These are phyloP conservation scores for Leucoraja erinaceus DNA, from an alignment of 2,113 vertebrate genomes.

Conservation along the genomic window DNA sequence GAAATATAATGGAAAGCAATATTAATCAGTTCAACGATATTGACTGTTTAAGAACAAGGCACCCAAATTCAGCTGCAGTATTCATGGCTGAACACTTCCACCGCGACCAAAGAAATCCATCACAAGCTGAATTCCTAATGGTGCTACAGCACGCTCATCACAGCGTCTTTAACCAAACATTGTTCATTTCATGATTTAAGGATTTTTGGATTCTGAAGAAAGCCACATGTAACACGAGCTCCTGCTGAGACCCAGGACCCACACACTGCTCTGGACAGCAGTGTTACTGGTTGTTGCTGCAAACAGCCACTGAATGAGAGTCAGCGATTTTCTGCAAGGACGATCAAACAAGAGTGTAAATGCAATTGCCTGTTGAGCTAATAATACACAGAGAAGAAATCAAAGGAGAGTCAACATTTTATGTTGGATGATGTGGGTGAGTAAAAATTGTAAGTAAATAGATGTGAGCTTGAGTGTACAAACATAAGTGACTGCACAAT, in stretches of 20 bases:
- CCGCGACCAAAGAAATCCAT: background rate
- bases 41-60: background rate
- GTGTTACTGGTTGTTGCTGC: background rate
- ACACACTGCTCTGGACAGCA: background rate
- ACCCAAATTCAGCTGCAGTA: background rate
- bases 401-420: background rate
- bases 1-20: background rate
- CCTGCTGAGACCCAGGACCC: background rate
- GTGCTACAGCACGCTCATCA: background rate
- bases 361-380: background rate
- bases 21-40: background rate
- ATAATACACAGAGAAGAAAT: constrained; percentile 1
- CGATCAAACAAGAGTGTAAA: background rate
- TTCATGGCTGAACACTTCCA: background rate
- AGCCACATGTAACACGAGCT: background rate
- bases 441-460: background rate
- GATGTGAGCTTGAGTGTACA: background rate
- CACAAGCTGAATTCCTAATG: background rate
- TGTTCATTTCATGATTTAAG: background rate
- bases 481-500: background rate
- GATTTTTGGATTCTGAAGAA: background rate
- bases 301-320: background rate
- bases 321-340: background rate
- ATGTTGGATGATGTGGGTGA: background rate
- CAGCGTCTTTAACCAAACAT: background rate